Evolutionary conservation across 2,797 vertebrate genomes (phyloP), one percentile per base, ranked within the genome.

Genomic region (Naso thynnoides): DNA sequence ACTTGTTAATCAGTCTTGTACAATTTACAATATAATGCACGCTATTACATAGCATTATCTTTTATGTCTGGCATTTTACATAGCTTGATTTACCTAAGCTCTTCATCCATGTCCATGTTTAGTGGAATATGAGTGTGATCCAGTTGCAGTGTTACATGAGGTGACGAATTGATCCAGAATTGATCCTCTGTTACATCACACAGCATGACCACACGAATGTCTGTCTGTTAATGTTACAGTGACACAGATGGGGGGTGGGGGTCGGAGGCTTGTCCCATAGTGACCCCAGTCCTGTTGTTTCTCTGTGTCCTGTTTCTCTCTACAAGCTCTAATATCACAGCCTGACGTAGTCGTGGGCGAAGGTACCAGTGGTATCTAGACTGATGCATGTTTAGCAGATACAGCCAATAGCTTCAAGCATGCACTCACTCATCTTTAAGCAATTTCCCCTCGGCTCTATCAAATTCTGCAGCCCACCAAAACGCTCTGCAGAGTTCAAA

Each of bases 261-360:
- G 53, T 13, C n/a, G n/a, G 31, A 33, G n/a, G 54, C 14, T 38
- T 52, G 21, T 57, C 57, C 38, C 29, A 15, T 54, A 70, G 54
- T 77, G 64, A 85, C 59, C 70, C 64, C 54, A 80, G 82, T 90
- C 70, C 91, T 82, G 29, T 76, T 84, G 61, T 93, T 90, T 95
- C 91, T 95, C 88, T 92, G 90, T 93, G 86, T 89, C 92, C 48
- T 47, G 10, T 85, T 91, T 94, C 88, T 88, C 76, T 92, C 91
- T 65, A 66, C 90, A 96, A 96, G 95, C 93, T 90, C 89, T 89
- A 88, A 91, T 95, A 91, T 91, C 89, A 70, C 94, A 33, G 91
- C 91, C 88, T 92, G 94, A 92, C 83, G 86, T 95, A 94, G 92
- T 94, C 92, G 88, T 92, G 91, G 95, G 90, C 92, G 86, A 95